Conservation (phyloP, 2,797 vertebrate genomes). For the Betta splendens region DNA sequence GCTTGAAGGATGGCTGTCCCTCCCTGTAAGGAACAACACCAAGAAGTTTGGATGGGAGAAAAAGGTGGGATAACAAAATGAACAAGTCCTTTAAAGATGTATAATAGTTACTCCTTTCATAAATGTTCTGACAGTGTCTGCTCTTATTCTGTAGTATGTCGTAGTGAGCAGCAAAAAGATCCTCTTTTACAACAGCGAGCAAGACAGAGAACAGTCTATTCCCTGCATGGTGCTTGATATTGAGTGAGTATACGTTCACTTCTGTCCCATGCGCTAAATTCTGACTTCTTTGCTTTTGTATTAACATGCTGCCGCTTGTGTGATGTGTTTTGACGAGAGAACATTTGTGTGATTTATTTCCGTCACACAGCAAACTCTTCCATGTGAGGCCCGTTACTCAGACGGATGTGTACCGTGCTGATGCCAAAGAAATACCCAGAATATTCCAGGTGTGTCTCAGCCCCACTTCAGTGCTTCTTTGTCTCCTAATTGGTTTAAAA, state of each 20-base stretch:
- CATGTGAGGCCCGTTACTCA: constrained; percentile 97
- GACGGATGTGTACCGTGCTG: constrained; percentile 97
- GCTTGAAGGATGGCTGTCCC: constrained; percentile 96
- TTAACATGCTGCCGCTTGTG: neutral
- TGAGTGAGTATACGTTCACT: constrained; percentile 88
- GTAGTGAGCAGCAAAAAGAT: constrained; percentile 99
- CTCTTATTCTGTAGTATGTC: constrained; percentile 88
- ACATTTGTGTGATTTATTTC: neutral
- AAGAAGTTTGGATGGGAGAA: constrained; percentile 98
- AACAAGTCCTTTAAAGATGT: neutral
- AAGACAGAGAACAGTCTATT: constrained; percentile 94
- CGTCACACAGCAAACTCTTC: constrained; percentile 90
- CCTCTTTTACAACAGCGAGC: constrained; percentile 95
- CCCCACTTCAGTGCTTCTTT: neutral
- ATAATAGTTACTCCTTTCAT: neutral
- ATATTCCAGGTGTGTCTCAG: constrained; percentile 92
- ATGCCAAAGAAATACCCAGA: constrained; percentile 95
- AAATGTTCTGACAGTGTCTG: neutral
- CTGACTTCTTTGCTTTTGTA: neutral
- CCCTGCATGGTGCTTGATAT: constrained; percentile 98
- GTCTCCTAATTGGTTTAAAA: neutral
- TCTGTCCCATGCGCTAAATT: neutral
- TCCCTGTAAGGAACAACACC: constrained; percentile 95
- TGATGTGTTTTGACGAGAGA: neutral
- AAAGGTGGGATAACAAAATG: constrained; percentile 83